Evolutionary conservation across 2,888 invertebrate species (phyloP).

Genomic region (Myopa tessellatipennis): DNA sequence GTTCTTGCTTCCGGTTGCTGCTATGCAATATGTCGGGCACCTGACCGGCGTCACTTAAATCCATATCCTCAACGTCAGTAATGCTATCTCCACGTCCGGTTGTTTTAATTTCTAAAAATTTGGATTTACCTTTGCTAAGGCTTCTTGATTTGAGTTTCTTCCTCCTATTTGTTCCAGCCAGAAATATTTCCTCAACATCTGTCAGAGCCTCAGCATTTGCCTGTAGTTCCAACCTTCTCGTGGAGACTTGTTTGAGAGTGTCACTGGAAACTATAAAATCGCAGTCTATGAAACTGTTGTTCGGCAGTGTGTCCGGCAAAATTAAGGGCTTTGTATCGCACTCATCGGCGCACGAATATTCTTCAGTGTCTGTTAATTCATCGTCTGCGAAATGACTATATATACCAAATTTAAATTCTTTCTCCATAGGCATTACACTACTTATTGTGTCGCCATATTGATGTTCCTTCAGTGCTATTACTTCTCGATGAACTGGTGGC

Average conservation of each 20-base stretch:
- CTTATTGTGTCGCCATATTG: constrained; percentile 67
- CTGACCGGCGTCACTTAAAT: constrained; percentile 62
- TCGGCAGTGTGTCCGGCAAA: constrained; percentile 45
- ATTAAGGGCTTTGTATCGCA: constrained; percentile 47
- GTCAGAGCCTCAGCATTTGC: constrained; percentile 66
- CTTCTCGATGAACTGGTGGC: constrained; percentile 68
- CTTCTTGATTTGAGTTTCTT: constrained; percentile 63
- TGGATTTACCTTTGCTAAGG: constrained; percentile 58
- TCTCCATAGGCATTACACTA: constrained; percentile 69
- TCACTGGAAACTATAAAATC: constrained; percentile 61
- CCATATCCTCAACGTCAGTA: constrained; percentile 68
- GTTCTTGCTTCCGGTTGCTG: constrained; percentile 38
- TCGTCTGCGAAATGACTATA: constrained; percentile 64
- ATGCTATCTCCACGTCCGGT: constrained; percentile 51
- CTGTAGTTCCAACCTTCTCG: constrained; percentile 58
- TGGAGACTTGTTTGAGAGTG: constrained; percentile 57
- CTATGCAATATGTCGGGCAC: constrained; percentile 38
- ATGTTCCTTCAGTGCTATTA: constrained; percentile 68
- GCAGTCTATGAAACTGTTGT: constrained; percentile 53
- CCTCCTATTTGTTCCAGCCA: constrained; percentile 60
- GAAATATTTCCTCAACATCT: constrained; percentile 69
- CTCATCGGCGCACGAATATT: constrained; percentile 63
- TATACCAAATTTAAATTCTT: constrained; percentile 61
- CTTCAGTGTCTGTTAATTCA: constrained; percentile 66
- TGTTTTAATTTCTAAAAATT: constrained; percentile 55